Evolutionary conservation across 2,888 invertebrate genomes (phyloP).

Genomic region (Nudaria mundana): DNA sequence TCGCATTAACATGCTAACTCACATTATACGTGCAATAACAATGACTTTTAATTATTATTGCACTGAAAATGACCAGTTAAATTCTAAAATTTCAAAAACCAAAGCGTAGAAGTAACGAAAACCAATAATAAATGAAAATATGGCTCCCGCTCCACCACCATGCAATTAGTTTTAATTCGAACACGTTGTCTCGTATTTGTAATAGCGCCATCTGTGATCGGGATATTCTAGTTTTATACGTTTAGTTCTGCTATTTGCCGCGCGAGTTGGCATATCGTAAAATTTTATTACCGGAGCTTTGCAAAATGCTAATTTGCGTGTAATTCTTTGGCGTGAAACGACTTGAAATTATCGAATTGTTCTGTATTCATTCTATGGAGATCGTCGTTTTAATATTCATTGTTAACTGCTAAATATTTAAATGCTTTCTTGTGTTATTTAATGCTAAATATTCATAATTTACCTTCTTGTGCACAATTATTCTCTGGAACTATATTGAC

Average conservation of each 20-base stretch:
- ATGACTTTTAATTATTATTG: constrained; percentile 51
- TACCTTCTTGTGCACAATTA: too few species aligned
- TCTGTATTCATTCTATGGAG: not conserved
- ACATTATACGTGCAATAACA: constrained; percentile 56
- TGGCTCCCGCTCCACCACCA: constrained; percentile 30
- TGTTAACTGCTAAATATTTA: too few species aligned
- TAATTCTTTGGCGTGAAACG: not conserved
- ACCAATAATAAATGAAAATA: constrained; percentile 58
- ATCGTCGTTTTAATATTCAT: not conserved
- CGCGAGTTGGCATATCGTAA: constrained; percentile 42
- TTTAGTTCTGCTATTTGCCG: constrained; percentile 51
- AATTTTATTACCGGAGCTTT: constrained; percentile 28
- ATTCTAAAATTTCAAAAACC: constrained; percentile 36
- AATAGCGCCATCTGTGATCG: constrained; percentile 60
- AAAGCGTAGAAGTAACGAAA: constrained; percentile 33
- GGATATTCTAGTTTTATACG: constrained; percentile 35
- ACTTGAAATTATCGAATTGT: constrained; percentile 1
- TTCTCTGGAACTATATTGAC: too few species aligned
- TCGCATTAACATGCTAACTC: constrained; percentile 39
- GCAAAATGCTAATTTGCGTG: constrained; percentile 34
- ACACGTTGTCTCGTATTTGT: constrained; percentile 35
- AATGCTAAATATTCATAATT: too few species aligned
- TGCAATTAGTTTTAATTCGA: constrained; percentile 51
- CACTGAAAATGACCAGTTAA: constrained; percentile 33
- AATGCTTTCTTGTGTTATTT: too few species aligned